Evolutionary conservation across 2,113 vertebrate genomes (phyloP), one percentile per base, ranked within the genome.

Genomic region (Eubucco bourcierii): DNA sequence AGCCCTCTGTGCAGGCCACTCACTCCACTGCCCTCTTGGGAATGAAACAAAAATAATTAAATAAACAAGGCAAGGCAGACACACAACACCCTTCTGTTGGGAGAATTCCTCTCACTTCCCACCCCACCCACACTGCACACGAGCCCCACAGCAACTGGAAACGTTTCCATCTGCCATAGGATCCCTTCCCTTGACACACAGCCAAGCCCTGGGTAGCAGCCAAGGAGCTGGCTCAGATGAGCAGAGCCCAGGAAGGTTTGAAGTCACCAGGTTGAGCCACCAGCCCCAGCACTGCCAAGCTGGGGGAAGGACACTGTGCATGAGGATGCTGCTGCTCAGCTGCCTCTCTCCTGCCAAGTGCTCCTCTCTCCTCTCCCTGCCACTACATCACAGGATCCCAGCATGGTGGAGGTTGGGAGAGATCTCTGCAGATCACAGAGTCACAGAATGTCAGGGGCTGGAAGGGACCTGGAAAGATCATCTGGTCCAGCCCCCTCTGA

Each of bases 231-330:
- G 37, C 84, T 68, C 28, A 3, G 67, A 3, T 1, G 13, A 10
- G 3, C 33, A 29, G 24, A 15, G 9, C 9, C 10, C 0, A 17
- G 79, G 28, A 11, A 59, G 33, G 23, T 16, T 17, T 18, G 44
- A 46, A 46, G 44, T 46, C 44, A 46, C 44, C 44, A 46, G 44
- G 44, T 17, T 46, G 50, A 8, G 78, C 50, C 20, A 3, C 29
- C 6, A 5, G 55, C 21, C 58, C 34, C 5, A 4, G 65, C 27
- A 2, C 1, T 3, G 34, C 46, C 2, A 29, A 31, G 76, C 14
- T 0, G 0, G 1, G 18, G 55, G 10, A 3, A 60, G 79, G 82
- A 71, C 3, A 4, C 4, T 3, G 13, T 10, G 76, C 44, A 10
- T 9, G 31, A 34, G 60, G 60, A 61, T 61, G 59, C 59, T 15